Evolutionary conservation across 2,113 vertebrate species (phyloP).

Genomic region (Oxyruncus cristatus): DNA sequence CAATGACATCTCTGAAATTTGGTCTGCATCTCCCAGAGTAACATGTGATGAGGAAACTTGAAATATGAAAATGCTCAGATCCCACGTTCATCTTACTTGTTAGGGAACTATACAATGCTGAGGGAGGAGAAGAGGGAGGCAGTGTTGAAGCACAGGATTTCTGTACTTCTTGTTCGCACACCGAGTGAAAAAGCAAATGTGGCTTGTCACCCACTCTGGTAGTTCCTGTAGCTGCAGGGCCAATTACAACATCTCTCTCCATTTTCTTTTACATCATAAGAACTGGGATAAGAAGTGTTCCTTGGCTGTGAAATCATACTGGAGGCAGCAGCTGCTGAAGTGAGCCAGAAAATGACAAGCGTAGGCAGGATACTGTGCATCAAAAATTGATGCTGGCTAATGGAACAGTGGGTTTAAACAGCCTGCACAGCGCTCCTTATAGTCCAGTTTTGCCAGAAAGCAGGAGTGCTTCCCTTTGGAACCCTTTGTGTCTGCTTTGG

Average conservation of each 20-base stretch:
- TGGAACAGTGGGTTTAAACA: not conserved
- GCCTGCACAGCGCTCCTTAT: not conserved
- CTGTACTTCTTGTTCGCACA: not conserved
- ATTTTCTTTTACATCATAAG: not conserved
- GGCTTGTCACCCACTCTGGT: not conserved
- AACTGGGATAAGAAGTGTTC: not conserved
- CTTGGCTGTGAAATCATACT: not conserved
- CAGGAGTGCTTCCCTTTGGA: not conserved
- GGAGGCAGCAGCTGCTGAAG: constrained; percentile 32
- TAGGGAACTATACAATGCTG: not conserved
- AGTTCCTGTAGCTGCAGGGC: not conserved
- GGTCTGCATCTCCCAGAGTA: not conserved
- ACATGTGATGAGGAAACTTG: not conserved
- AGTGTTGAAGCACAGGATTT: not conserved
- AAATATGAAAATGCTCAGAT: not conserved
- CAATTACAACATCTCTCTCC: not conserved
- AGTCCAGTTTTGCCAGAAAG: not conserved
- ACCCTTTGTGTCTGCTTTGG: not conserved
- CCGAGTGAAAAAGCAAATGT: not conserved
- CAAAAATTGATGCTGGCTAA: constrained; percentile 5
- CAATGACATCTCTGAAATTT: not conserved
- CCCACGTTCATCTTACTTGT: not conserved
- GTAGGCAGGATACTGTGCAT: constrained; percentile 18
- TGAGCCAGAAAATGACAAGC: not conserved
- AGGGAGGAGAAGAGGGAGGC: not conserved